Conservation (phyloP, 2,888 invertebrate species). For the Hymenopus coronatus region DNA sequence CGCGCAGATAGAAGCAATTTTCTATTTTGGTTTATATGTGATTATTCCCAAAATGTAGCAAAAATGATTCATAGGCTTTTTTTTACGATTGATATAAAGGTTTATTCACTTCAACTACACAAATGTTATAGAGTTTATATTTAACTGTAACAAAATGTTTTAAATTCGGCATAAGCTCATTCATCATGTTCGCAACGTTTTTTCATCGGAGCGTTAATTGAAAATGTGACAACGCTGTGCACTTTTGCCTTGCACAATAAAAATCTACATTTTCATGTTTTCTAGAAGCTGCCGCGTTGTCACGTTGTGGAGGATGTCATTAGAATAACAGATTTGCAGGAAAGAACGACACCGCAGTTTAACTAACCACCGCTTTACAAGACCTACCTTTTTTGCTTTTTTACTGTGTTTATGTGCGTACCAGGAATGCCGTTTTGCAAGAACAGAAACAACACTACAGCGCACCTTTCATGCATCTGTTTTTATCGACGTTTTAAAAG, state of each 20-base stretch:
- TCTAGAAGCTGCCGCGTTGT: background rate
- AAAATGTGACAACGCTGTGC: background rate
- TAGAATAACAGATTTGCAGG: background rate
- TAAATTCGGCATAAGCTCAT: background rate
- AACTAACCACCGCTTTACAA: background rate
- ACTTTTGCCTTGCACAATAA: background rate
- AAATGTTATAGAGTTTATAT: background rate
- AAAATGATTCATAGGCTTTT: too few relatives aligned
- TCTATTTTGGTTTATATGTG: too few relatives aligned
- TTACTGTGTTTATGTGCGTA: background rate
- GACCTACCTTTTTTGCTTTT: background rate
- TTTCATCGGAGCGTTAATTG: background rate
- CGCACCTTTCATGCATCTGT: background rate
- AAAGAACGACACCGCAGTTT: background rate
- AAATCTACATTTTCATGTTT: background rate
- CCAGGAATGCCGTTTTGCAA: background rate
- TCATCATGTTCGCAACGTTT: background rate
- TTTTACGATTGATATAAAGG: too few relatives aligned
- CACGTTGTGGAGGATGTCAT: background rate
- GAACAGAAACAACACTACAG: background rate
- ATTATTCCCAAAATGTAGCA: too few relatives aligned
- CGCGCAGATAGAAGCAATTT: too few relatives aligned
- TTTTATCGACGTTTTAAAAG: background rate
- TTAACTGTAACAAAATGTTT: too few relatives aligned
- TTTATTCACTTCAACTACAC: background rate